Evolutionary conservation across 2,888 invertebrate genomes (phyloP), one percentile per base, ranked within the genome.

Genomic region (Idaea aversata): DNA sequence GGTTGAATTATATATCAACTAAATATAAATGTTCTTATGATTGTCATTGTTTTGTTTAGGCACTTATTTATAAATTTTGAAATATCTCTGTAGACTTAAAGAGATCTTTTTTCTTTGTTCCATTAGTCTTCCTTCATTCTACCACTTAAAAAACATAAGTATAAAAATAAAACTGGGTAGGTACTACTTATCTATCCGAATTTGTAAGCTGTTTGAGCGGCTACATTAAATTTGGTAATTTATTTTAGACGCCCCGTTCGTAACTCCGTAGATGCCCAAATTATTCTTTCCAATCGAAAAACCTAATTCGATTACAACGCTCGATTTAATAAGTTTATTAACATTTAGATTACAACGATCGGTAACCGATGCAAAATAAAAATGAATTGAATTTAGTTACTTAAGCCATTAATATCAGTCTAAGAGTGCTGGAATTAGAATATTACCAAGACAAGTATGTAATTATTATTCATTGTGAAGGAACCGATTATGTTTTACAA

Each of bases 251-350:
- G 47, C 47, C 13, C 47, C 47, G 47, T 47, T 47, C 47, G 47
- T 13, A 47, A 47, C 47, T 47, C 47, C 10, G 47, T 47, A 47
- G 47, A 47, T 47, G 47, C 57, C 34, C 34, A 60, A 34, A 57
- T 62, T 59, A 59, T 65, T 65, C 61, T n/a, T 59, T 34, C 34
- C 34, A 47, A 60, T 59, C 34, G 16, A 36, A 59, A 63, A 47
- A 35, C 10, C 10, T 62, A 62, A 65, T 65, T 60, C 36, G 38
- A 67, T 67, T 62, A 57, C 62, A 5, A 61, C 59, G 59, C 64
- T 61, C 60, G 68, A 65, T 68, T 68, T n/a, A 61, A 64, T 65
- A 62, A 65, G 57, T 64, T 68, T 62, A 65, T 65, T 64, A 62
- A 16, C 61, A 65, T 61, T 59, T 10, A 25, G 4, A 58, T 58